Evolutionary conservation across 30 jellyfish, hydroid and myxozoan species (phyloP), one percentile per base, ranked within the genome.

Genomic region (Haliclystus octoradiatus): DNA sequence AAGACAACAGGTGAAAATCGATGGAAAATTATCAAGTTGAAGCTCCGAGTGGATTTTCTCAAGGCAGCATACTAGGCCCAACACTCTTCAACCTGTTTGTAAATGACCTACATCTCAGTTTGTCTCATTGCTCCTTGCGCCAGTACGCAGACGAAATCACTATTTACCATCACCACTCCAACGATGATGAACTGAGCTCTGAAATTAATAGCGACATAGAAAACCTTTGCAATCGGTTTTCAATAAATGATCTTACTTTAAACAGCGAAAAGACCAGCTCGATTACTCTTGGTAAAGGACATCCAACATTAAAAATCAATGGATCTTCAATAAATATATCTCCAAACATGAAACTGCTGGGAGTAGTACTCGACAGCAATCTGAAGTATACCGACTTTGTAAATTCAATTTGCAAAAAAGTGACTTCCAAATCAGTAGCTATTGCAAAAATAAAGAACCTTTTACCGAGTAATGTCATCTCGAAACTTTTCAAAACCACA

Each of bases 61-160:
- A 40, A 40, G 57, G 57, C 57, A 40, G 57, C 57, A 40, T 40
- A 40, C 57, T 40, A 5, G 57, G 57, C 19, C 57, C 57, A 5
- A 40, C 57, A 5, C 57, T 40, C 9, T 40, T 40, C 57, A 40
- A 40, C 57, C 9, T 40, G 19, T 19, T 40, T 40, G 9, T 19
- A 19, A 40, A 40, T 19, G 57, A 40, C 19, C 57, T 40, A 9
- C 57, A 19, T 5, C 57, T 5, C 57, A 5, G 14, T 19, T 40
- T 40, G 19, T 5, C 57, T 5, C 19, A 40, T 19, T 40, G 57
- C 57, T 40, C 57, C 19, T 9, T 40, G 14, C 9, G 57, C 9
- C 57, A 40, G 57, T 40, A 40, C 57, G 57, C 57, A 9, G 57
- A 40, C 57, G 57, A 40, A 9, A 40, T 19, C 9, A 40, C 57